A percentile compares a stretch with the other conserved stretches of the same genome.
These are phyloP conservation scores for Mus pahari DNA, from an alignment of 2,113 vertebrate genomes.

Conservation along the genomic window DNA sequence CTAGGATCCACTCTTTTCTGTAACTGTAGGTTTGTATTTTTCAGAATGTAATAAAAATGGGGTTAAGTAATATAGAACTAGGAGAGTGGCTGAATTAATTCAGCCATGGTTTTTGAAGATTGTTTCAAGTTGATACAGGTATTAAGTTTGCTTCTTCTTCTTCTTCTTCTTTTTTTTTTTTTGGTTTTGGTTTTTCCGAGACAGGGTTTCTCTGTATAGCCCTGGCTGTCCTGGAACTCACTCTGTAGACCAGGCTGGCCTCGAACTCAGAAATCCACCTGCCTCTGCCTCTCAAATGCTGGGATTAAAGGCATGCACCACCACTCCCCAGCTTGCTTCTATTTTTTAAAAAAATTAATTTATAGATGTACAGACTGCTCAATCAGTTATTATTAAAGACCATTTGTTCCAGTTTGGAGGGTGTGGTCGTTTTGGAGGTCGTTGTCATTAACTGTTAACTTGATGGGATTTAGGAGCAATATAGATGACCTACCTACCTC, in stretches of 20 bases:
- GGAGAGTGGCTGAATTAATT: neutral
- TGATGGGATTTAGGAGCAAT: neutral
- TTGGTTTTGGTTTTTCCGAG: too few relatives aligned
- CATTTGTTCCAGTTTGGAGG: neutral
- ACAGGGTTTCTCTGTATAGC: too few relatives aligned
- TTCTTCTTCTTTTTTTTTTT: too few relatives aligned
- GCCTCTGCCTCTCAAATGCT: too few relatives aligned
- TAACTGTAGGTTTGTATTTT: neutral
- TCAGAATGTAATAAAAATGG: neutral
- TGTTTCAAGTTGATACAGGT: neutral
- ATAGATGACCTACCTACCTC: too few relatives aligned
- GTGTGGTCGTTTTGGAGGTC: neutral
- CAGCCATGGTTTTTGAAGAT: neutral
- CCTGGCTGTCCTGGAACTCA: too few relatives aligned
- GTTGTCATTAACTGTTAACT: neutral
- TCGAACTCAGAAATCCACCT: too few relatives aligned
- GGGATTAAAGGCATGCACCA: too few relatives aligned
- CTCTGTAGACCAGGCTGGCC: too few relatives aligned
- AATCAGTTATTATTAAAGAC: neutral
- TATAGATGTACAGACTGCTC: neutral
- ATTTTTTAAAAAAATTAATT: neutral
- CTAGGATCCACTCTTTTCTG: neutral
- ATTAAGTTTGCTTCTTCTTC: constrained; percentile 1
- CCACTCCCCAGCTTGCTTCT: constrained; percentile 27
- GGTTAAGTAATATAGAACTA: neutral